Evolutionary conservation across 2,113 vertebrate species (phyloP), one percentile per base, ranked within the genome.

Genomic region (Propithecus coquereli): DNA sequence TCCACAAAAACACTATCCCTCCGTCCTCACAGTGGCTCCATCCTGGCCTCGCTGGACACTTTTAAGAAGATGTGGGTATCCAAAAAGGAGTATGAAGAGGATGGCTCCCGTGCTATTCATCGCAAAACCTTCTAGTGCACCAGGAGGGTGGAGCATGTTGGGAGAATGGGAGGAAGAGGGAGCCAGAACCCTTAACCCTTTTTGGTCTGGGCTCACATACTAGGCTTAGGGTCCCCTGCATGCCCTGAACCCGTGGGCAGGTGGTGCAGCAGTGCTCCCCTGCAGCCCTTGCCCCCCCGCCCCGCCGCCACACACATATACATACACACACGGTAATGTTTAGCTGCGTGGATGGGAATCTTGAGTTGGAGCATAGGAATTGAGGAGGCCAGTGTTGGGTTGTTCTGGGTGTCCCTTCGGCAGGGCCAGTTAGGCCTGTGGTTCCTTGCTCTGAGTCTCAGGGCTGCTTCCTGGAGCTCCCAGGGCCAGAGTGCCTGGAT

Each of bases 21-120:
- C 61, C 25, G 7, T 89, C 70, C 45, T 81, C 37, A 17, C 98
- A 99, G 99, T 0, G 99, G 99, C 91, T 99, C 99, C 45, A 99
- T 99, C 97, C 97, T 99, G 97, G 99, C 99, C 2, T 99, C 99
- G 0, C 97, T 99, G 97, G 99, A 99, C 98, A 99, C 99, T 68
- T 99, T 99, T 92, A 99, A 99, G 97, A 99, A 99, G 98, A 99
- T 99, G 99, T 99, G 99, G 99, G 99, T 99, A 93, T 99, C 99
- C 68, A 99, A 99, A 98, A 99, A 99, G 96, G 99, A 99, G 95
- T 99, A 99, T 10, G 99, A 99, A 97, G 99, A 99, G 96, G 99
- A 99, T 89, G 98, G 99, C 74, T 97, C 99, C 0, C 99, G 99
- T 61, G 99, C 99, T 97, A 99, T 99, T 98, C 99, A 99, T 98